phyloP scores from a whole-genome alignment of 2,888 invertebrate genomes.

The Ypsolopha scabrella region DNA sequence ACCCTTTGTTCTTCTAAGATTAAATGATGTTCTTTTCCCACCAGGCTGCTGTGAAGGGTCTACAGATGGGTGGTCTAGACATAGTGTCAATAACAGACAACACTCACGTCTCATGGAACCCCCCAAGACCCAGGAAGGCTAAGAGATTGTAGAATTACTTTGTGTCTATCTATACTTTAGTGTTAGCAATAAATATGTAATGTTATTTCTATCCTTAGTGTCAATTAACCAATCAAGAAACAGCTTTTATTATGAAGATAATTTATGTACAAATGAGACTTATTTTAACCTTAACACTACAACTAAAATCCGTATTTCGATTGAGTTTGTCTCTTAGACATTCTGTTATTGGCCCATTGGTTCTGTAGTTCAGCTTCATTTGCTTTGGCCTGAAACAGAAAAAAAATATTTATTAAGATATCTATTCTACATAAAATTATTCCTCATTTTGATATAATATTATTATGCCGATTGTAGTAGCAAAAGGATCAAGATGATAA shows the following conservation, averaged over 20 bases:
- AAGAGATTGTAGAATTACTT: slow-evolving; percentile 76
- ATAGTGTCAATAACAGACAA: slow-evolving; percentile 94
- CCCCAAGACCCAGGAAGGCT: slow-evolving; percentile 86
- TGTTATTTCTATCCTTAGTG: slow-evolving; percentile 1
- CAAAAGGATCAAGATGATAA: not conserved
- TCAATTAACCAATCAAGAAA: not conserved
- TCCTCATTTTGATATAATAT: not conserved
- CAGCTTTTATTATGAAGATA: no score
- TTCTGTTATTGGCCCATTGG: slow-evolving; percentile 91
- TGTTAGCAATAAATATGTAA: slow-evolving; percentile 10
- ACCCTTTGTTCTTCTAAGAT: no score
- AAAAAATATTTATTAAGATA: not conserved
- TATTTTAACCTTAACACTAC: not conserved
- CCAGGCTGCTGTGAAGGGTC: slow-evolving; percentile 93
- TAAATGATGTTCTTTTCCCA: slow-evolving; percentile 17
- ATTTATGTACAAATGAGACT: not conserved
- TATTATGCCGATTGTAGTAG: not conserved
- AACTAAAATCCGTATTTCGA: slow-evolving; percentile 94
- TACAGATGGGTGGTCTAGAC: slow-evolving; percentile 91
- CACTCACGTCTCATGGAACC: slow-evolving; percentile 86
- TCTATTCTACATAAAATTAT: no score
- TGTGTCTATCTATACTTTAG: not conserved
- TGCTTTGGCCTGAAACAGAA: slow-evolving; percentile 85
- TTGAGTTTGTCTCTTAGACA: slow-evolving; percentile 89
- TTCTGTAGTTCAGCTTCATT: slow-evolving; percentile 94